Conservation (phyloP, 2,797 vertebrate genomes). For the Aeoliscus strigatus region DNA sequence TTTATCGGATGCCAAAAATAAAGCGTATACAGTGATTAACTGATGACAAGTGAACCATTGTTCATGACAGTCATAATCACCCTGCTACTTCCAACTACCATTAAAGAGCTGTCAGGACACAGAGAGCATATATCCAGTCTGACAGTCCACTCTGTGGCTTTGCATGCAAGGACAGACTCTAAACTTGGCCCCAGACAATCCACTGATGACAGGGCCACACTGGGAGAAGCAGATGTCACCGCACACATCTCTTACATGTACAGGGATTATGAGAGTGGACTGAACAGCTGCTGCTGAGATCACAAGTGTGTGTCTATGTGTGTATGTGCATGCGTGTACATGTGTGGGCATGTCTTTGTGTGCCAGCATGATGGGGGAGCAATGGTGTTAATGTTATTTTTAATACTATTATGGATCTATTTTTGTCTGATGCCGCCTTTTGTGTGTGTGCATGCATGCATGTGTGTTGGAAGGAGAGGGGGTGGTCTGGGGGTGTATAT, state of each 20-base stretch:
- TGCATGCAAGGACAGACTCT: slow-evolving; percentile 7
- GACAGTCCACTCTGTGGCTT: slow-evolving; percentile 8
- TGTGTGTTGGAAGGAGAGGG: background rate
- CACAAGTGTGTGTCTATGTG: slow-evolving; percentile 3
- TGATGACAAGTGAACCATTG: background rate
- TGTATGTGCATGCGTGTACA: slow-evolving; percentile 6
- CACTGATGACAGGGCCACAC: slow-evolving; percentile 39
- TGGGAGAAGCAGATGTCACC: slow-evolving; percentile 54
- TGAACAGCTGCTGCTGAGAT: slow-evolving; percentile 45
- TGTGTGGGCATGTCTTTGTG: slow-evolving; percentile 23
- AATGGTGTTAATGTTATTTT: slow-evolving; percentile 30
- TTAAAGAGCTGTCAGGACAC: slow-evolving; percentile 1
- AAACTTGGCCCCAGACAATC: slow-evolving; percentile 28
- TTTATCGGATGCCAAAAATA: background rate
- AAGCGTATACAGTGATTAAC: background rate
- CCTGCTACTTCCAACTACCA: slow-evolving; percentile 5
- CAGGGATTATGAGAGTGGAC: slow-evolving; percentile 56
- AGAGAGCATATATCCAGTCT: slow-evolving; percentile 1
- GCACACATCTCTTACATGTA: slow-evolving; percentile 43
- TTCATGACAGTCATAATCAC: slow-evolving; percentile 4
- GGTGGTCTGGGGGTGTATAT: slow-evolving; percentile 49
- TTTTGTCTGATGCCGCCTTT: slow-evolving; percentile 35
- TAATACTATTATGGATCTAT: slow-evolving; percentile 41
- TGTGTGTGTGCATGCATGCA: slow-evolving; percentile 7
- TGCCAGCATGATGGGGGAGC: slow-evolving; percentile 18